Base-by-base conservation (phyloP, 2,888 invertebrate genomes). In the Danaus chrysippus region DNA sequence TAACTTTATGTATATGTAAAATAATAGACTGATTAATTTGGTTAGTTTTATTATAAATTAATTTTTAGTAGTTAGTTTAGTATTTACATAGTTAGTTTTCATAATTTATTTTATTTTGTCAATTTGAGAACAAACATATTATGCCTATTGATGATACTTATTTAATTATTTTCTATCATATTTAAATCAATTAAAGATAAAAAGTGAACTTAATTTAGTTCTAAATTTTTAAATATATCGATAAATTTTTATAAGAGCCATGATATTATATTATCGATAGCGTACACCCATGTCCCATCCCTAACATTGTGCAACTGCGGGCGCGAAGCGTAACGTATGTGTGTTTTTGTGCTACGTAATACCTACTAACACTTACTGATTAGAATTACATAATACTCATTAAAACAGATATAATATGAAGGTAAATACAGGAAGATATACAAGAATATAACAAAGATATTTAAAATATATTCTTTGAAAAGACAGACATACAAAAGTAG, bases 281-380 rank as follows among this genome's bases (percentile, higher is more conserved):
- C 46, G n/a, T n/a, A n/a, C 13, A 43, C 70, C 63, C 80, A 75
- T 70, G 82, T 44, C 70, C 63, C 80, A 75, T 70, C 83, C 65
- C 79, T 83, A 77, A 12, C 53, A 76, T 86, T 85, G 82, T 82
- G 83, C 81, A 86, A 86, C 74, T 69, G 73, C 71, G 78, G 71
- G 74, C 79, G 73, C 71, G 73, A 72, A 77, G 77, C 83, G 79
- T 84, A 82, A 82, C 84, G 75, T 63, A 63, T 63, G 63, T 71
- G 68, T 70, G 66, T 70, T 65, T 65, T 54, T 62, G 42, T 55
- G 17, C 23, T 63, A 70, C 62, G 68, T 68, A 72, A 71, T 67
- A 69, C 64, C 62, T 68, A 63, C 66, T 62, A 69, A 67, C 66
- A 67, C 64, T 62, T 55, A 63, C 58, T 34, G 49, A 68, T 68